Percentiles rank a stretch among this genome's conserved stretches.
These are phyloP conservation scores for Dicycla oo DNA, from an alignment of 2,888 invertebrate species.

Conservation along the genomic window DNA sequence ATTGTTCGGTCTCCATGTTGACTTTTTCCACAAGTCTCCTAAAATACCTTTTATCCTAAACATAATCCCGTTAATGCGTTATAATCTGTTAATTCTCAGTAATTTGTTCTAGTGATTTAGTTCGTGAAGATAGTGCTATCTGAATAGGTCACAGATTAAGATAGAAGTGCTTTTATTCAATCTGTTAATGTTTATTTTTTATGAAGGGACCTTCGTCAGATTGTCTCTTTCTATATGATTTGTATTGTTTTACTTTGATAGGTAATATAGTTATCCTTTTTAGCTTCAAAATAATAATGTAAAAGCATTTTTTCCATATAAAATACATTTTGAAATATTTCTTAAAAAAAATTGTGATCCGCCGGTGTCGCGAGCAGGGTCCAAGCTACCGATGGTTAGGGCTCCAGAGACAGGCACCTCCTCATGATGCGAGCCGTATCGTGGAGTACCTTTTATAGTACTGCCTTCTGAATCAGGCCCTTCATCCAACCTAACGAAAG, in stretches of 20 bases:
- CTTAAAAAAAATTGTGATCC: too few species aligned
- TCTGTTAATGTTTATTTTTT: conserved; percentile 23
- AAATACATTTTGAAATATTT: too few species aligned
- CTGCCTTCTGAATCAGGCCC: too few species aligned
- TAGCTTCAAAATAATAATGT: too few species aligned
- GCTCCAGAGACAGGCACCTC: too few species aligned
- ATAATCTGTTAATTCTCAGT: conserved; percentile 32
- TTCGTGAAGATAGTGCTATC: conserved; percentile 26
- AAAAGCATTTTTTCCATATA: too few species aligned
- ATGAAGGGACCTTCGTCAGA: neutral
- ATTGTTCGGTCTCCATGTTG: neutral
- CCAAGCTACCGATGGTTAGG: too few species aligned
- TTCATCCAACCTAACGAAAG: too few species aligned
- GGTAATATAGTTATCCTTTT: neutral
- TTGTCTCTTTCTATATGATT: neutral
- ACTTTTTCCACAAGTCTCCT: conserved; percentile 13
- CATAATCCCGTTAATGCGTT: conserved; percentile 23
- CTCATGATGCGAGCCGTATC: too few species aligned
- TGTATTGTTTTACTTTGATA: neutral
- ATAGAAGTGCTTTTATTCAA: conserved; percentile 20
- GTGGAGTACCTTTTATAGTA: too few species aligned
- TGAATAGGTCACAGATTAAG: conserved; percentile 44
- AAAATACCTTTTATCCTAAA: conserved; percentile 12
- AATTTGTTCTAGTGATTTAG: conserved; percentile 40
- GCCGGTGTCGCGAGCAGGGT: too few species aligned